Evolutionary conservation across 2,113 vertebrate species (phyloP), one percentile per base, ranked within the genome.

Genomic region (Seriola dumerili): DNA sequence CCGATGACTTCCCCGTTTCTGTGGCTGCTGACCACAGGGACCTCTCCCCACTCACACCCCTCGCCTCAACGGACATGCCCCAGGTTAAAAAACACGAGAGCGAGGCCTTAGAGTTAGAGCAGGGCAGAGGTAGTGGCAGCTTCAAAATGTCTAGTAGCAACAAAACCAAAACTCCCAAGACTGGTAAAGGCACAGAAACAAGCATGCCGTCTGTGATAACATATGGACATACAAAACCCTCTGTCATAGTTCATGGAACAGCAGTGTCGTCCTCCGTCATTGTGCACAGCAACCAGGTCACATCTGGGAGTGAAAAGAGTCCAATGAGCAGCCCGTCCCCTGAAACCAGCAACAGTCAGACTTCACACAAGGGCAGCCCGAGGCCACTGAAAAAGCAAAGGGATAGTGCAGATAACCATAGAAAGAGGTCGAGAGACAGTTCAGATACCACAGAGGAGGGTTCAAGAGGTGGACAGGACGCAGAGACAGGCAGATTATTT

Each of bases 201-300:
- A 79, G 87, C 48, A 93, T 92, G 75, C 94, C 90, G 16, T 96
- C 96, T 7, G 97, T 97, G 76, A 97, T 97, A 59, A 94, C 96
- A 57, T 97, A 97, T 48, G 96, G 96, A n/a, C 96, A 95, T n/a
- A 91, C 96, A 0, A 95, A 97, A 68, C 94, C 97, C 11, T 97
- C 97, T 0, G 97, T 98, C 76, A 97, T 98, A 42, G 96, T 97
- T 55, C 97, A 96, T 0, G 95, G 97, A 54, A 95, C 87, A 50
- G 92, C 94, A 10, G 88, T 92, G 88, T 94, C 92, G 72, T 95
- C 93, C 65, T 95, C 96, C 4, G 92, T 94, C 9, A 95, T 95
- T 34, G 91, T 95, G 67, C 90, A 95, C 50, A 95, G 95, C 73
- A 94, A 95, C 74, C 95, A 95, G 87, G 89, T 94, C 69, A 90